Evolutionary conservation across 2,797 vertebrate species (phyloP).

Genomic region (Smutsia gigantea): DNA sequence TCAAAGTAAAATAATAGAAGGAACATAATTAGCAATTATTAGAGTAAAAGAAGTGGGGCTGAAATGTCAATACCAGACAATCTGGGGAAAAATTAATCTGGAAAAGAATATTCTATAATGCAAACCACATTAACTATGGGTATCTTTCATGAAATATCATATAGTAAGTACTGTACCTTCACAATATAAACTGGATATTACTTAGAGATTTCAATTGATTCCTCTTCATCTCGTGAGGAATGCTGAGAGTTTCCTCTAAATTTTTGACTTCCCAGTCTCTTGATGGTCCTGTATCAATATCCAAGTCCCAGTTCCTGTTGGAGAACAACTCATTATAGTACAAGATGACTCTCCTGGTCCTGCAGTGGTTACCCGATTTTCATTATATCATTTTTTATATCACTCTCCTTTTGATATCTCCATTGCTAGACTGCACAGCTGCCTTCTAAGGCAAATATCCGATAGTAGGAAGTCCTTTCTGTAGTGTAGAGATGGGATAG

Average conservation of each 20-base stretch:
- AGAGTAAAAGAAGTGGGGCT: neutral
- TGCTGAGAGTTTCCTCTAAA: neutral
- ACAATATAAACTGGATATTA: neutral
- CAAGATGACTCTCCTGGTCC: neutral
- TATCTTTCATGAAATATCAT: neutral
- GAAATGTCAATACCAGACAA: neutral
- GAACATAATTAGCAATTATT: neutral
- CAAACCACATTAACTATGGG: neutral
- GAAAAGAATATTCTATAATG: neutral
- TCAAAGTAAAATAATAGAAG: neutral
- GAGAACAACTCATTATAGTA: neutral
- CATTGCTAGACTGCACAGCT: neutral
- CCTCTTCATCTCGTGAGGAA: neutral
- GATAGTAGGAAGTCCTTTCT: neutral
- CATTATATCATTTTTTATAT: no score
- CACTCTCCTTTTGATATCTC: neutral
- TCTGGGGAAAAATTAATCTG: neutral
- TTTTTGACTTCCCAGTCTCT: neutral
- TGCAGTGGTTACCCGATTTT: no score
- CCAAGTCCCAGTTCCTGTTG: neutral
- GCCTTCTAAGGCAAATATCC: no score
- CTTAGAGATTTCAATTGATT: neutral
- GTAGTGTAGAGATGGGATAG: neutral
- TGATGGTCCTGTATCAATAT: neutral
- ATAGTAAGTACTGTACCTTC: neutral